Percentiles rank a stretch among this genome's conserved stretches.
phyloP scores from a whole-genome alignment of 2,113 vertebrate species.

The Baryphthengus martii region DNA sequence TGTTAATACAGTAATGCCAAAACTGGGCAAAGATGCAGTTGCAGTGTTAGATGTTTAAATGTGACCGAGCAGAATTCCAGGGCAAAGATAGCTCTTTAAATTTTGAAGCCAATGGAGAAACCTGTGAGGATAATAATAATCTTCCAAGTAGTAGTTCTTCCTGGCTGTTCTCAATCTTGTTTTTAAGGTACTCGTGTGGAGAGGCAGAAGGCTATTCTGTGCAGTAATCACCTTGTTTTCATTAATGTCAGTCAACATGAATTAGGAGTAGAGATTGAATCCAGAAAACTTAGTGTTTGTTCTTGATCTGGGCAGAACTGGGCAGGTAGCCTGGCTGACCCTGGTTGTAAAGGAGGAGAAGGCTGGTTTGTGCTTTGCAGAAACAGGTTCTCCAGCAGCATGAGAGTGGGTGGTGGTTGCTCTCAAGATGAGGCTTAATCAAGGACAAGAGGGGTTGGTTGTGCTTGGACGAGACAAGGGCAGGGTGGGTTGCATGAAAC shows the following conservation, averaged over 20 bases:
- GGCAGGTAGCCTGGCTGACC: background rate
- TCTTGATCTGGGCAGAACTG: background rate
- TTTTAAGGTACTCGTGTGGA: background rate
- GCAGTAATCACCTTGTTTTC: background rate
- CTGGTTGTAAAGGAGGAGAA: background rate
- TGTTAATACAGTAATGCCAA: background rate
- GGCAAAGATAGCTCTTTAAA: background rate
- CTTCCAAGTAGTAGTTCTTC: background rate
- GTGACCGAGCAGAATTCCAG: background rate
- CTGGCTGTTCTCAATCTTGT: background rate
- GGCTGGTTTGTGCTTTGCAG: background rate
- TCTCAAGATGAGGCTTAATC: background rate
- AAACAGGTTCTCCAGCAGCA: background rate
- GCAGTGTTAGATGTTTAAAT: accelerated
- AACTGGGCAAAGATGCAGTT: background rate
- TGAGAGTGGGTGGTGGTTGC: background rate
- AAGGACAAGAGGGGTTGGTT: background rate
- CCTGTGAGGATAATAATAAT: background rate
- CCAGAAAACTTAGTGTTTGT: background rate
- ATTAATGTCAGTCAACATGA: background rate
- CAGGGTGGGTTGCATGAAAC: background rate
- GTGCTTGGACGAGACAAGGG: background rate
- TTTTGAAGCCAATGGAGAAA: background rate
- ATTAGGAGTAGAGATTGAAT: background rate
- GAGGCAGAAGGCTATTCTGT: background rate